Evolutionary conservation across 2,888 invertebrate genomes (phyloP), one percentile per base, ranked within the genome.

Genomic region (Metallyticus violacea): DNA sequence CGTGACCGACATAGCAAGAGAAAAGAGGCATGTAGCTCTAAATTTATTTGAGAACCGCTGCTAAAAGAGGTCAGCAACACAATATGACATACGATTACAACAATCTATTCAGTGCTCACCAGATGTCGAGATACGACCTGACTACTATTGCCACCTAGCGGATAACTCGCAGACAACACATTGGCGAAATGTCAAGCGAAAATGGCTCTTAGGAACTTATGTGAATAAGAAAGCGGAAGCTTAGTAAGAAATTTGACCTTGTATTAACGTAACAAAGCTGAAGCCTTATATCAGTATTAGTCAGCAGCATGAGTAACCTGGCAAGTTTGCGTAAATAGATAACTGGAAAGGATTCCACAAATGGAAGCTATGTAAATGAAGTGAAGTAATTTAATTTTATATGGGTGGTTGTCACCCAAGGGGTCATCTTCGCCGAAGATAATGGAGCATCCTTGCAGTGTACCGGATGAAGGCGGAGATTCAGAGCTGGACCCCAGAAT

Each of bases 401-500:
- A 79, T 79, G 80, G 79, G 25, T 40, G 28, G 22, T 7, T 26
- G 15, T 77, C 26, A 9, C n/a, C 30, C 26, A 82, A 15, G n/a
- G 25, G 27, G 40, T 79, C 62, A 26, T 79, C 78, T 79, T 40
- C 79, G 6, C 6, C 15, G 7, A 27, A 81, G 79, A 79, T 79
- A 80, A 87, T 87, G 87, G 87, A 87, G 79, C 87, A 87, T 40
- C 22, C 84, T 77, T 84, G 87, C 78, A 30, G 9, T 84, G 81
- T 26, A 9, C 86, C 83, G 85, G 89, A 89, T 90, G 91, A 91
- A 89, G 92, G 92, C 88, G 92, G 91, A 88, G 92, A 92, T 87
- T 77, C 84, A 76, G 89, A 89, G 77, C 90, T 93, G 90, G 93
- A 93, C 90, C 93, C 93, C 86, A 91, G 93, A 87, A 93, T 93